phyloP scores from a whole-genome alignment of 2,888 invertebrate species.

The Phengaris arion region DNA sequence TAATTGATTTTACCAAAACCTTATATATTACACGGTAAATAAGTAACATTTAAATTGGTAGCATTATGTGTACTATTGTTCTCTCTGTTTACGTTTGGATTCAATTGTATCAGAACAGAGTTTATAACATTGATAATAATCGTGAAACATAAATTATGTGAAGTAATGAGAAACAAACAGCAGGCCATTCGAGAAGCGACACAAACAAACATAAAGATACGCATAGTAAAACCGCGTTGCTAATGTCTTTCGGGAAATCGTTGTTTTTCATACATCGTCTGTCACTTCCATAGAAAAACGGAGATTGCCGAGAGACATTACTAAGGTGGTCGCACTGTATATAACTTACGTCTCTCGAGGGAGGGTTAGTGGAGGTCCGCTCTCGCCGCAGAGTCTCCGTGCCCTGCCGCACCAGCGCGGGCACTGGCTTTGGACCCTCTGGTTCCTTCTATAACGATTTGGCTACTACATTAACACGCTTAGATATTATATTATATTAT shows the following conservation, averaged over 20 bases:
- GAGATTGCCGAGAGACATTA: too few species aligned
- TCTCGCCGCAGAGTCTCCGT: conserved; percentile 69
- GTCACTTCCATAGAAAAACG: too few species aligned
- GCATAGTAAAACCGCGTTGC: too few species aligned
- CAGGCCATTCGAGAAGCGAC: not conserved
- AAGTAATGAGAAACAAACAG: not conserved
- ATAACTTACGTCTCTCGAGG: conserved; percentile 62
- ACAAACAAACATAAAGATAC: not conserved
- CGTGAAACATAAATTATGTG: not conserved
- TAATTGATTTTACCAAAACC: too few species aligned
- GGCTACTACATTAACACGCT: too few species aligned
- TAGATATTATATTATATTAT: too few species aligned
- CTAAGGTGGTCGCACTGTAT: not conserved
- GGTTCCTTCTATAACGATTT: conserved; percentile 48
- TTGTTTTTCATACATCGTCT: not conserved
- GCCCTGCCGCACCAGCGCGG: conserved; percentile 65
- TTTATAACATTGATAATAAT: not conserved
- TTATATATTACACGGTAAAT: too few species aligned
- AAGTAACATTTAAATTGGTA: too few species aligned
- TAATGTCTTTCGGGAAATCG: too few species aligned
- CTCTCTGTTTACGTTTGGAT: too few species aligned
- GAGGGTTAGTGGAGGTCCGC: conserved; percentile 41
- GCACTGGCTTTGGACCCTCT: conserved; percentile 44
- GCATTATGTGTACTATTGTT: too few species aligned
- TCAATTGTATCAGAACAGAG: too few species aligned